phyloP scores from a whole-genome alignment of 2,888 invertebrate species.

The Busseola fusca region DNA sequence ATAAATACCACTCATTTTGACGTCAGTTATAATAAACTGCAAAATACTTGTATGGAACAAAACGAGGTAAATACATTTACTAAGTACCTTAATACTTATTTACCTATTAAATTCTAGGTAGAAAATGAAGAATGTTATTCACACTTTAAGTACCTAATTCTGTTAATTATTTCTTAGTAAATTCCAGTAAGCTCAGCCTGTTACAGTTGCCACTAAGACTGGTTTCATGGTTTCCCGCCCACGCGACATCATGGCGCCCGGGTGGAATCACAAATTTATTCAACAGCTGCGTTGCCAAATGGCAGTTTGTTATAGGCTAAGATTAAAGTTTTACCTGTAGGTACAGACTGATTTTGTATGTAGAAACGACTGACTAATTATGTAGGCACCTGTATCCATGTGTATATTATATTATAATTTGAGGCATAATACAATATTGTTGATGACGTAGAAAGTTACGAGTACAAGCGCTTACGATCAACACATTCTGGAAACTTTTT shows the following conservation, averaged over 20 bases:
- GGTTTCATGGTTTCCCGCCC: slow-evolving; percentile 88
- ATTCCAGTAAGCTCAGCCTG: slow-evolving; percentile 61
- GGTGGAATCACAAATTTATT: slow-evolving; percentile 77
- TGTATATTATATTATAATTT: slow-evolving; percentile 1
- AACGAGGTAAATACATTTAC: slow-evolving; percentile 40
- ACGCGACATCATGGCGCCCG: slow-evolving; percentile 86
- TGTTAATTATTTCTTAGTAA: slow-evolving; percentile 28
- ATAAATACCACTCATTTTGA: slow-evolving; percentile 31
- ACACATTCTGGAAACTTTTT: slow-evolving; percentile 18
- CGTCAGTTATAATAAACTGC: slow-evolving; percentile 33
- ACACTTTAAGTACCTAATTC: slow-evolving; percentile 26
- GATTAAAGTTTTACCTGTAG: slow-evolving; percentile 40
- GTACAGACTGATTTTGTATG: slow-evolving; percentile 2
- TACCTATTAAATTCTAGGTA: slow-evolving; percentile 38
- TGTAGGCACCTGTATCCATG: neutral
- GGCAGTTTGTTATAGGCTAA: slow-evolving; percentile 46
- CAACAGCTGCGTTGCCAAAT: slow-evolving; percentile 76
- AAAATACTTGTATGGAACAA: slow-evolving; percentile 26
- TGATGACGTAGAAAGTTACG: slow-evolving; percentile 15
- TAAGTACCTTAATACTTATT: slow-evolving; percentile 43
- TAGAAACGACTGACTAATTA: neutral
- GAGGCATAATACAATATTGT: neutral
- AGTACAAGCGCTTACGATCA: neutral
- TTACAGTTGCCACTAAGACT: slow-evolving; percentile 79
- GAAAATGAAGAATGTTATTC: slow-evolving; percentile 38